Evolutionary conservation across 2,113 vertebrate species (phyloP), one percentile per base, ranked within the genome.

Genomic region (Pachypanchax playfairii): DNA sequence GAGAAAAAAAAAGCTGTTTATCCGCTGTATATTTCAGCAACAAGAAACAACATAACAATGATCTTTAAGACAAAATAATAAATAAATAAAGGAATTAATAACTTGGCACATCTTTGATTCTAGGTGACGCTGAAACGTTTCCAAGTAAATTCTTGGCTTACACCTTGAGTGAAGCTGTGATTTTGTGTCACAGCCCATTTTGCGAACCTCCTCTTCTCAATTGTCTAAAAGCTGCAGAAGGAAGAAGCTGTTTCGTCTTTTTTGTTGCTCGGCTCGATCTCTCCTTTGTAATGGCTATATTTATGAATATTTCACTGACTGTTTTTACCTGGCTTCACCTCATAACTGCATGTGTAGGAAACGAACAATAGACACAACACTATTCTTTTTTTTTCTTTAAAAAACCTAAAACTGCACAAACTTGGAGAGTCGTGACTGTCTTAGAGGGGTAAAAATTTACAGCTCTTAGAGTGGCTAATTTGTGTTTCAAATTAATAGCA

Each of bases 1-100:
- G 20, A 62, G 31, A 51, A 54, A 75, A 65, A 83, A 80, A 62
- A 81, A 70, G 73, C 18, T 71, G 79, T 80, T 82, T 57, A 66
- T 62, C 38, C 3, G 14, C 42, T 24, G 42, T 25, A 15, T 3
- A 18, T 33, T 35, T 43, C 66, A 55, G 21, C 13, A 11, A 44
- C 1, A n/a, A 31, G 24, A 60, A 75, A 73, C 26, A 48, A 1
- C 17, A 12, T 14, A 26, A 21, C 15, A 43, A 31, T 52, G 36
- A 60, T 75, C 22, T 63, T 28, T 41, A 4, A 22, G 35, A 57
- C 21, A 6, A 13, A 47, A 61, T 33, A 25, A 10, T 0, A 24
- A 24, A n/a, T 2, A 17, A 2, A 8, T 38, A 68, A 41, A 20
- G 5, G 0, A 25, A 35, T n/a, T n/a, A 29, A 12, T 8, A 28